Evolutionary conservation across 2,113 vertebrate species (phyloP).

Genomic region (Etheostoma cragini): DNA sequence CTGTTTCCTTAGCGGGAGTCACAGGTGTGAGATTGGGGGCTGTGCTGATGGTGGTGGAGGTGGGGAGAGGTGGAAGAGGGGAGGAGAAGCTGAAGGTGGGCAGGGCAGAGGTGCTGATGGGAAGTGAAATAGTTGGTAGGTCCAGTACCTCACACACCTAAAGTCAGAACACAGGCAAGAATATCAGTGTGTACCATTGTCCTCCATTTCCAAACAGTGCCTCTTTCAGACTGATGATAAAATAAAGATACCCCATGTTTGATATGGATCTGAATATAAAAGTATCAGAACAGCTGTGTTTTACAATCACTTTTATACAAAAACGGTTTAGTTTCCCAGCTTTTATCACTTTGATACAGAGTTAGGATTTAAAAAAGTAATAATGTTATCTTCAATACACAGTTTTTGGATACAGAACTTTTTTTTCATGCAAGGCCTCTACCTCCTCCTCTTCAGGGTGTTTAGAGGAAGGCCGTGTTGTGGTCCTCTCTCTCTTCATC

Average conservation of each 20-base stretch:
- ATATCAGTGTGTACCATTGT: neutral
- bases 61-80: constrained; percentile 68
- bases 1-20: constrained; percentile 55
- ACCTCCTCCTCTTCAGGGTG: constrained; percentile 87
- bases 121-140: constrained; percentile 90
- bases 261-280: neutral
- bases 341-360: neutral
- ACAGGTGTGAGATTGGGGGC: constrained; percentile 67
- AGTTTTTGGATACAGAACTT: neutral
- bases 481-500: constrained; percentile 90
- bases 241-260: neutral
- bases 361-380: neutral
- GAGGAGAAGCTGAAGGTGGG: constrained; percentile 91
- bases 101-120: constrained; percentile 87
- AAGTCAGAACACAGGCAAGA: constrained; percentile 8
- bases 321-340: neutral
- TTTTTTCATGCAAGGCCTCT: constrained; percentile 20
- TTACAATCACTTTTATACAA: neutral
- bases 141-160: constrained; percentile 85
- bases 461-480: constrained; percentile 82
- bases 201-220: neutral
- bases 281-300: neutral
- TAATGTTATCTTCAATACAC: neutral
- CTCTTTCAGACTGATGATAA: neutral
- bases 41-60: constrained; percentile 60